Evolutionary conservation across 2,888 invertebrate species (phyloP), one percentile per base, ranked within the genome.

Genomic region (Colletes collaris): DNA sequence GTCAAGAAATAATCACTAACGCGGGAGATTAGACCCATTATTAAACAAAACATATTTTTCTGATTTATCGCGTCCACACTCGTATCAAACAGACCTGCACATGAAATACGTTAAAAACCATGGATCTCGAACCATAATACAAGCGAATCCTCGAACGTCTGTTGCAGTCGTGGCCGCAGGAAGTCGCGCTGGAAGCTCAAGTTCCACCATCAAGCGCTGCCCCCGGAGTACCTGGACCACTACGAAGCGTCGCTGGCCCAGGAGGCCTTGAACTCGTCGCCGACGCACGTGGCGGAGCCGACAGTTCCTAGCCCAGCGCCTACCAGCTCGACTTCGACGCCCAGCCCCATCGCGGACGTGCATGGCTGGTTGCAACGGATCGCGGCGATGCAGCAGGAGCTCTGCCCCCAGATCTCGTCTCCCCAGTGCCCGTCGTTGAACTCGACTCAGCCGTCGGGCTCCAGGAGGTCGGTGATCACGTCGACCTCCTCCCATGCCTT

Each of bases 141-240:
- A 8, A 19, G 2, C 4, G 11, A 10, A 6, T n/a, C 3, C 4
- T 0, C 4, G 3, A 19, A 37, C 6, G 0, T 60, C 7, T 78
- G 76, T 86, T 87, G 3, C 88, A 93, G 92, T 66, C 91, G 94
- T 27, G 92, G 93, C 4, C 93, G 95, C n/a, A 94, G 95, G 89
- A 95, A 95, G 92, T 95, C 96, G 59, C 93, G 96, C 86, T 95
- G 96, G 94, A 97, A 97, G 92, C 94, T 97, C 65, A 96, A 97
- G 90, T 97, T 97, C 91, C 97, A 97, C 88, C 97, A 97, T 90
- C 97, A 97, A 91, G 97, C 97, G 0, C 91, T 97, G 71, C 97
- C 97, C 0, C 95, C 96, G 16, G 97, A 96, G 90, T 97, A 97
- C 90, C 94, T 97, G 68, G 96, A 96, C 88, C 97, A 97, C 90